A percentile compares a stretch with the other conserved stretches of the same genome.
Conservation (phyloP, 2,888 invertebrate genomes). For the Cynaeus angustus region DNA sequence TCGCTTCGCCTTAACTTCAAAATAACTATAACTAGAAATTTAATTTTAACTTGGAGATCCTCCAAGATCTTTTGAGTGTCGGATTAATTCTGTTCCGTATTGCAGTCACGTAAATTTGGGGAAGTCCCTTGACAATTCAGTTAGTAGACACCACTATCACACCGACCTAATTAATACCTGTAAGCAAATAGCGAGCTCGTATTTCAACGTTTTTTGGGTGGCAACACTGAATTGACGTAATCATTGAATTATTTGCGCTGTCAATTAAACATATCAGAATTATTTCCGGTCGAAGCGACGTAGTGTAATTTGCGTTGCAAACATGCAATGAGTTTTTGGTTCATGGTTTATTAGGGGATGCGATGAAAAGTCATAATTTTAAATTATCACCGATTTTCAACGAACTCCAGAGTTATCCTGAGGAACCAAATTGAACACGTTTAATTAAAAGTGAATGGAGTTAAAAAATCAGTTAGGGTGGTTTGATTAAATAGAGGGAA, state of each 20-base stretch:
- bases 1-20: constrained; percentile 20
- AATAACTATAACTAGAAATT: constrained; percentile 33
- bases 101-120: constrained; percentile 14
- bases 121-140: constrained; percentile 15
- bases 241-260: not conserved
- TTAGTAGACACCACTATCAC: constrained; percentile 13
- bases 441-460: constrained; percentile 1
- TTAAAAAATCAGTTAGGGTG: not conserved
- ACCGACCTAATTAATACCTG: constrained; percentile 7
- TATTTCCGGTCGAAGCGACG: not conserved
- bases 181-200: not conserved
- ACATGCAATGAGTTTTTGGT: too few species aligned
- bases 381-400: constrained; percentile 11
- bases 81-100: constrained; percentile 22
- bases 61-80: constrained; percentile 18
- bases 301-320: not conserved
- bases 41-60: constrained; percentile 26
- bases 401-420: not conserved
- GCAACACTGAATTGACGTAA: not conserved
- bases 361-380: too few species aligned
- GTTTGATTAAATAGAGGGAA: not conserved
- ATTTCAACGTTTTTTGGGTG: not conserved
- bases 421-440: not conserved
- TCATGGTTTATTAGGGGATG: too few species aligned
- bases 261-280: not conserved